Evolutionary conservation across 2,113 vertebrate genomes (phyloP).

Genomic region (Erythrolamprus reginae): DNA sequence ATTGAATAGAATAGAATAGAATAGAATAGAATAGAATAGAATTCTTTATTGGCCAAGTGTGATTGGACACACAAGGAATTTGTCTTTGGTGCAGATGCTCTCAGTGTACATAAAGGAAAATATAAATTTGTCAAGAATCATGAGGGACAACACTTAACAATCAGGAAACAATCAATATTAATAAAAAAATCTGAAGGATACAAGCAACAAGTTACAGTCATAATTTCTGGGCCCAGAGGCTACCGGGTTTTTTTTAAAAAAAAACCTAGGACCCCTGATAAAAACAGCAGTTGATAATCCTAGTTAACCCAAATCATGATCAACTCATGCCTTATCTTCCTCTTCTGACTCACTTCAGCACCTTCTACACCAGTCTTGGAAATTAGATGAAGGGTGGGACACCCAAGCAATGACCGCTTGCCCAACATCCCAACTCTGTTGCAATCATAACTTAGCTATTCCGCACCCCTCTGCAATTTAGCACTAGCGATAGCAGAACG

Average conservation of each 20-base stretch:
- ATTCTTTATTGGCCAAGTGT: too few relatives aligned
- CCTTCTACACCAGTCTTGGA: background rate
- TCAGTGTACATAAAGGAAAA: too few relatives aligned
- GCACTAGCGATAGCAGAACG: background rate
- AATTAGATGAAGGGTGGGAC: background rate
- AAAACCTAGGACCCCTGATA: background rate
- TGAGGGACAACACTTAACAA: too few relatives aligned
- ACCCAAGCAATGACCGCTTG: background rate
- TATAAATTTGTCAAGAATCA: too few relatives aligned
- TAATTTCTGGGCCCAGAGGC: too few relatives aligned
- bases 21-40: too few relatives aligned
- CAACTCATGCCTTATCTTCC: background rate
- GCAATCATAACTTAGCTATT: background rate
- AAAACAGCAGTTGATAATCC: background rate
- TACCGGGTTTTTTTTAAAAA: background rate
- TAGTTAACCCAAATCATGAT: background rate
- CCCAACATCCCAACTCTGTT: background rate
- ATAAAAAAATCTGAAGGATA: too few relatives aligned
- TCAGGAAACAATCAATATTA: too few relatives aligned
- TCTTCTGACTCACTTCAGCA: background rate
- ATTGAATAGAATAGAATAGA: too few relatives aligned
- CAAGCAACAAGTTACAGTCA: too few relatives aligned
- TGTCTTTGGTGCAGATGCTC: too few relatives aligned
- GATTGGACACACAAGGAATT: too few relatives aligned
- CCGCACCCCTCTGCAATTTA: background rate